Evolutionary conservation across 2,888 invertebrate genomes (phyloP).

Genomic region (Prionchulus punctatus): DNA sequence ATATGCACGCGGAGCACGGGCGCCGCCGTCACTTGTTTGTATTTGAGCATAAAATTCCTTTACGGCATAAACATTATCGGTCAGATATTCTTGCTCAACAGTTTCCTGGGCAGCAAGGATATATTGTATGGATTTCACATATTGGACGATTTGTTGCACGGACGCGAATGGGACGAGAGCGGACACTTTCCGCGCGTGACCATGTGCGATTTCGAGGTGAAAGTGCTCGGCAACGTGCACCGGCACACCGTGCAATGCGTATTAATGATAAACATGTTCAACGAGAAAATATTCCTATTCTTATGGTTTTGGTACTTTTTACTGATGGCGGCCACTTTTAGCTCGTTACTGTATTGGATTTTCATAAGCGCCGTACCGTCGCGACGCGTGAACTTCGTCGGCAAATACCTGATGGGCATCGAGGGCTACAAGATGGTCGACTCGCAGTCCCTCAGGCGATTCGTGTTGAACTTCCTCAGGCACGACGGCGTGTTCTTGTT

Average conservation of each 20-base stretch:
- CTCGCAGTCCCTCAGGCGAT: conserved; percentile 7
- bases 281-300: conserved; percentile 23
- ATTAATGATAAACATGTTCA: conserved; percentile 17
- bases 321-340: conserved; percentile 2
- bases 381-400: conserved; percentile 30
- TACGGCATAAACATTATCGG: conserved; percentile 31
- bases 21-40: conserved; percentile 29
- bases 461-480: conserved; percentile 7
- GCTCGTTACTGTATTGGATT: conserved; percentile 15
- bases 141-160: conserved; percentile 30
- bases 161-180: conserved; percentile 30
- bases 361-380: conserved; percentile 24
- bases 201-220: conserved; percentile 33
- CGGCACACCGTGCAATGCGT: conserved; percentile 16
- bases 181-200: conserved; percentile 25
- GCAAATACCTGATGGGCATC: conserved; percentile 31
- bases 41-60: conserved; percentile 24
- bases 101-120: conserved; percentile 28
- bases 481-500: conserved; percentile 27
- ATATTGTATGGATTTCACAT: conserved; percentile 30
- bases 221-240: conserved; percentile 31
- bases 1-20: conserved; percentile 30
- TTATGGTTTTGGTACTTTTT: conserved; percentile 32
- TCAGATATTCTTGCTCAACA: conserved; percentile 29
- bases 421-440: conserved; percentile 32